Base-by-base conservation (phyloP, 2,113 vertebrate species). In the Hyla sarda region DNA sequence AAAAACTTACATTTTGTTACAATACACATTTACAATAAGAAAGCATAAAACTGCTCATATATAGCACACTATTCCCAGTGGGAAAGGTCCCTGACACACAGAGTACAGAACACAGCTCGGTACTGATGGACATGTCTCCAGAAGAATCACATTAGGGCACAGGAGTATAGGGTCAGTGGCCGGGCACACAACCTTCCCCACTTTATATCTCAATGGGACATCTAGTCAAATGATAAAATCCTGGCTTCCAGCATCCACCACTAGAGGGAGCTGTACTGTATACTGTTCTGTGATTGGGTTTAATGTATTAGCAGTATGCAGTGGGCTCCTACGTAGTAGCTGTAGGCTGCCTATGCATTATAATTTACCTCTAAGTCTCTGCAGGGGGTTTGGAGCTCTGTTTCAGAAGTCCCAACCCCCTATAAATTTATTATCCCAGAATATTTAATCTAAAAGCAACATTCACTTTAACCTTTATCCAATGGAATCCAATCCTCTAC, bases 1-100 rank as follows among this genome's bases (percentile, higher is more conserved):
- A 75, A 11, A 88, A 25, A 67, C 62, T 32, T 90, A 87, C 87
- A 30, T 52, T 32, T 88, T 41, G 3, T 83, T 67, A 89, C 88
- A 79, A 88, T 69, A 5, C 72, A 90, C 54, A 4, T n/a, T 17
- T 88, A 87, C 73, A 10, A 60, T 87, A 88, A 89, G 79, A 60
- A 92, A 91, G 92, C 89, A 88, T 90, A 89, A 90, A 91, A 92
- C 92, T 91, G 92, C 92, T 92, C 87, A 19, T 88, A 84, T 86
- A 83, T 89, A 88, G 89, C 89, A 19, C 89, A 85, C 89, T 85
- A 60, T 92, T 93, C 92, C 93, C 92, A 87, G 82, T 10, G 19
- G 89, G 91, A 91, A 90, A 87, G 45, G 82, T 73, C 82, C 88
- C 90, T 87, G 84, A 88, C 87, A 83, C 81, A 89, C 90, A 89